Percentiles rank a stretch among this genome's conserved stretches.
These are phyloP conservation scores for Aphodius sticticus DNA, from an alignment of 2,888 invertebrate genomes.

Conservation along the genomic window DNA sequence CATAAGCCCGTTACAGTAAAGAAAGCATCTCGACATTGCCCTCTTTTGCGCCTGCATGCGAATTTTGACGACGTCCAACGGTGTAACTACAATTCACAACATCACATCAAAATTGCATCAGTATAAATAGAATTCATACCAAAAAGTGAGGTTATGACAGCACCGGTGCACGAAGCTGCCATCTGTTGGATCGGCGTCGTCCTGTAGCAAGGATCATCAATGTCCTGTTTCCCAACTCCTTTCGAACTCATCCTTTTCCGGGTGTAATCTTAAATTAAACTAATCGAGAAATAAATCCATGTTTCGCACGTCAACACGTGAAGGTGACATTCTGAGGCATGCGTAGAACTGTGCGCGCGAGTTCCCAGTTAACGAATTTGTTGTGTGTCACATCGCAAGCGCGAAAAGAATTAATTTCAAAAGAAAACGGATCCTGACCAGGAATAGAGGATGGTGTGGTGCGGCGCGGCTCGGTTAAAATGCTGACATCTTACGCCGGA, in stretches of 20 bases:
- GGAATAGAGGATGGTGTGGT: background rate
- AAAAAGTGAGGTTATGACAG: constrained; percentile 86
- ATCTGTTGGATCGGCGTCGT: constrained; percentile 85
- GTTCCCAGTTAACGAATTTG: background rate
- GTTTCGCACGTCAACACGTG: constrained; percentile 16
- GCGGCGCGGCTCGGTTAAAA: background rate
- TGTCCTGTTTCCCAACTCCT: constrained; percentile 44
- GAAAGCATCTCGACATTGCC: constrained; percentile 86
- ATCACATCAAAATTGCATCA: constrained; percentile 20
- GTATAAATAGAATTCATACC: constrained; percentile 65
- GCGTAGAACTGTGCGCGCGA: background rate
- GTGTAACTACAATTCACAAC: constrained; percentile 79
- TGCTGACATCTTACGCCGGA: background rate
- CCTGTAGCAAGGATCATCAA: constrained; percentile 79
- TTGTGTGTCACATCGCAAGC: background rate
- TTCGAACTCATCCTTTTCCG: constrained; percentile 14
- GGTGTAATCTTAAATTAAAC: constrained; percentile 9
- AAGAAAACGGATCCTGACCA: background rate
- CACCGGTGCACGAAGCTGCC: constrained; percentile 87
- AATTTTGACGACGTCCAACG: constrained; percentile 99
- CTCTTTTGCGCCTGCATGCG: constrained; percentile 95
- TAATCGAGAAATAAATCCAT: constrained; percentile 5
- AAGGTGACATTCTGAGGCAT: constrained; percentile 21
- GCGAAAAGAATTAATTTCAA: background rate
- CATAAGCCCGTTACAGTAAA: constrained; percentile 98